These are phyloP conservation scores for Gymnocheta viridis DNA, from an alignment of 2,888 invertebrate species.

Conservation along the genomic window DNA sequence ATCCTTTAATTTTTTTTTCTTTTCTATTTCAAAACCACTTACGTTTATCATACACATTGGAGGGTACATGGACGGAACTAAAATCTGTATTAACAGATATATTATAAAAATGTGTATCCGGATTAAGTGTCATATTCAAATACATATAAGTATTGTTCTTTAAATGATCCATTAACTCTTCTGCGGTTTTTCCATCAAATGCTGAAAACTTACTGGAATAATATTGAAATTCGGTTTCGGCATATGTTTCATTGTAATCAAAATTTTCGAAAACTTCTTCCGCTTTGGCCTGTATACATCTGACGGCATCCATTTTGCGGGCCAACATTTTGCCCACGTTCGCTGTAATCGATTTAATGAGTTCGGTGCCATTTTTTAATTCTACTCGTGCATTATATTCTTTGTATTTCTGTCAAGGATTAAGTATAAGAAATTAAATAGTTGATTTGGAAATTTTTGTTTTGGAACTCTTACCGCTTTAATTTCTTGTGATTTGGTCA, in stretches of 20 bases:
- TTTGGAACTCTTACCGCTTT: constrained; percentile 85
- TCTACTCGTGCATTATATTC: constrained; percentile 90
- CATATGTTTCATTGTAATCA: constrained; percentile 82
- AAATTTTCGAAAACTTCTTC: constrained; percentile 87
- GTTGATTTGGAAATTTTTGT: neutral
- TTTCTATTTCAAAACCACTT: constrained; percentile 73
- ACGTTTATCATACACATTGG: constrained; percentile 94
- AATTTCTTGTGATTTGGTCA: constrained; percentile 90
- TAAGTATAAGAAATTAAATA: neutral
- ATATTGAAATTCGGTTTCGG: constrained; percentile 83
- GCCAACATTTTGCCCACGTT: constrained; percentile 93
- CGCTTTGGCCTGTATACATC: constrained; percentile 90
- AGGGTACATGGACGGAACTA: constrained; percentile 96
- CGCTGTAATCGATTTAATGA: constrained; percentile 90
- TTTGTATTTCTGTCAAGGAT: constrained; percentile 87
- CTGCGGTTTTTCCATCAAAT: constrained; percentile 78
- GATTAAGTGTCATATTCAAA: constrained; percentile 84
- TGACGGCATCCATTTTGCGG: constrained; percentile 94
- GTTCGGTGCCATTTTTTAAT: constrained; percentile 89
- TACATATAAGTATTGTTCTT: constrained; percentile 82
- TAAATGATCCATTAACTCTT: constrained; percentile 76
- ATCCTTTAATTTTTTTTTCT: neutral
- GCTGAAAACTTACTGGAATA: constrained; percentile 92
- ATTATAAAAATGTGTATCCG: constrained; percentile 92
- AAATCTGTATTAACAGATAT: constrained; percentile 89